Base-by-base conservation (phyloP, 2,113 vertebrate genomes). In the Zosterops hypoxanthus region DNA sequence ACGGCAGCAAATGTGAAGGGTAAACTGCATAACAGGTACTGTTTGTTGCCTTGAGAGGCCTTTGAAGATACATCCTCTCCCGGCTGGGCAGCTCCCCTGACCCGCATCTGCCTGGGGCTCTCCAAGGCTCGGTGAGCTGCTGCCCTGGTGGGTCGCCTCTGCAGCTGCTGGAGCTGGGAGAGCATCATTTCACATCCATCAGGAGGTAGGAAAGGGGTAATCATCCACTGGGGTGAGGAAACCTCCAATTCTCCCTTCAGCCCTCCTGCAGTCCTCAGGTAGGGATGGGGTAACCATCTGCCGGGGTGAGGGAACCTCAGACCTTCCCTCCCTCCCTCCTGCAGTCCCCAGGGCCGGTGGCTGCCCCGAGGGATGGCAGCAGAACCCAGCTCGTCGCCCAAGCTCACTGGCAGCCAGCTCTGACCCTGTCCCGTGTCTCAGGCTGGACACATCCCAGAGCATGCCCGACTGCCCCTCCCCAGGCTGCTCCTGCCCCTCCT, bases 1-100 rank as follows among this genome's bases (percentile, higher is more conserved):
- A 75, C 73, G 22, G 56, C 82, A 92, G 88, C 33, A 56, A 77
- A 93, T 49, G 60, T 26, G 76, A 86, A 93, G 85, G 92, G 75
- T 82, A 88, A 94, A 76, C 85, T 86, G 59, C 39, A 34, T 39
- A 42, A 69, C 93, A 88, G 91, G 87, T 79, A 85, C 26, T 59
- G 36, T 59, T 80, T 49, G 52, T 83, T 9, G 6, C 82, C 79
- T 76, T 28, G 53, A 71, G 81, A 80, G 33, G 65, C 41, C 36
- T 90, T 69, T 83, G 79, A 69, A 83, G 64, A 39, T 23, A 13
- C 33, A 41, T 55, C 19, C 59, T 77, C 46, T 61, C 29, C 33
- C 1, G 49, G 16, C 46, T 1, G 1, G 33, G 68, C 72, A 83
- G 53, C 47, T 73, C 4, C 1, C 42, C 52, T 59, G 47, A 44